These are phyloP conservation scores for Drosophila repletoides DNA, from an alignment of 1,140 invertebrate genomes.

Conservation along the genomic window DNA sequence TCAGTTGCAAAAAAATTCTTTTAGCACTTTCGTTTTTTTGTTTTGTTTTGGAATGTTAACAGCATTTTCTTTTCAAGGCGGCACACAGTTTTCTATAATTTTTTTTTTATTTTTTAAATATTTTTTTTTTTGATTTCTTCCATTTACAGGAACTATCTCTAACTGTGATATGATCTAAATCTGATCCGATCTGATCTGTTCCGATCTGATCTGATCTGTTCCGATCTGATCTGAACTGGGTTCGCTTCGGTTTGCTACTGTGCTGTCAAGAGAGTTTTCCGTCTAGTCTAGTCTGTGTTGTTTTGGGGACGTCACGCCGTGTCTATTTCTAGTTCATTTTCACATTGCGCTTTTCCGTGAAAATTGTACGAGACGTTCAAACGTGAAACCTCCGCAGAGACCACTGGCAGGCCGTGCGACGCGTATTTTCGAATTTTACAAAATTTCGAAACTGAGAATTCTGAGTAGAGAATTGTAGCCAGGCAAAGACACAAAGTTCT, in stretches of 20 bases:
- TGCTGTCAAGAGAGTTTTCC: no score
- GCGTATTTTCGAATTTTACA: conserved; percentile 10
- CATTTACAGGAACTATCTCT: conserved; percentile 1
- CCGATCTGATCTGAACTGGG: conserved; percentile 41
- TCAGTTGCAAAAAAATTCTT: conserved; percentile 19
- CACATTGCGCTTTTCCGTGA: conserved; percentile 78
- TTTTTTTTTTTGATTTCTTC: not conserved
- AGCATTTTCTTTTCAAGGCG: conserved; percentile 44
- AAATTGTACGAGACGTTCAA: conserved; percentile 77
- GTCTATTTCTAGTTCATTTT: conserved; percentile 78
- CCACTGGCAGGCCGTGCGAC: conserved; percentile 65
- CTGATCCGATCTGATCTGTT: conserved; percentile 5
- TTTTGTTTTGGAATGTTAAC: conserved; percentile 42
- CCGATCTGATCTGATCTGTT: conserved; percentile 7
- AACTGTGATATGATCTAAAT: conserved; percentile 1
- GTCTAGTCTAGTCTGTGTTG: conserved; percentile 56
- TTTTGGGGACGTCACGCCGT: conserved; percentile 71
- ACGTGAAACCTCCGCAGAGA: conserved; percentile 83
- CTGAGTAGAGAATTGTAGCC: no score
- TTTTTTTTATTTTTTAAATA: not conserved
- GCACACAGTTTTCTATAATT: conserved; percentile 13
- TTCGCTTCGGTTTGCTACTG: conserved; percentile 63
- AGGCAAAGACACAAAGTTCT: no score
- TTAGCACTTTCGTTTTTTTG: conserved; percentile 37
- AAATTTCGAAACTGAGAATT: no score